A percentile compares a stretch with the other conserved stretches of the same genome.
Conservation (phyloP, 2,888 invertebrate genomes). For the Taphrorychus bicolor region DNA sequence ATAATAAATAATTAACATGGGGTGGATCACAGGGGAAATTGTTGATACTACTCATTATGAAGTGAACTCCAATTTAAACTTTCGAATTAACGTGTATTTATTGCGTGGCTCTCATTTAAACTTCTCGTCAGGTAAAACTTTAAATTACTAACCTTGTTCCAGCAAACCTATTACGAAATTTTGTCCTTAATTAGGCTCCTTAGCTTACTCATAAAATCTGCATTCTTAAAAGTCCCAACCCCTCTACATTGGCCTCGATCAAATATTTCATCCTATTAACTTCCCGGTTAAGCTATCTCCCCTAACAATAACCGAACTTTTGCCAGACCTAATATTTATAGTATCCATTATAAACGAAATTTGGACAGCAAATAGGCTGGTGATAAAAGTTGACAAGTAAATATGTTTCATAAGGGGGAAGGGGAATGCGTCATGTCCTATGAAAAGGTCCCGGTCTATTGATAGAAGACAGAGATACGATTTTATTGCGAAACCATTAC, state of each 20-base stretch:
- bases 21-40: background rate
- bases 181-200: no score
- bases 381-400: slow-evolving; percentile 48
- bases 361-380: slow-evolving; percentile 44
- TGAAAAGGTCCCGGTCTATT: slow-evolving; percentile 34
- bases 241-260: background rate
- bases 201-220: background rate
- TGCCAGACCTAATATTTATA: slow-evolving; percentile 38
- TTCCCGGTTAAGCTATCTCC: slow-evolving; percentile 18
- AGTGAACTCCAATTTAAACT: background rate
- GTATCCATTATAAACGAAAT: slow-evolving; percentile 44
- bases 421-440: slow-evolving; percentile 33
- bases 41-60: background rate
- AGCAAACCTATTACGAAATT: background rate
- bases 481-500: slow-evolving; percentile 37
- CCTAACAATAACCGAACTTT: slow-evolving; percentile 17
- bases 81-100: background rate
- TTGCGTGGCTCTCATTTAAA: background rate
- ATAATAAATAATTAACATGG: no score
- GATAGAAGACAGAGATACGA: slow-evolving; percentile 32
- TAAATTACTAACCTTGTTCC: background rate
- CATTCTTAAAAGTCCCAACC: background rate
- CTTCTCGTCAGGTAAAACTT: background rate
- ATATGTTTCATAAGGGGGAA: slow-evolving; percentile 43
- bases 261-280: slow-evolving; percentile 28